Conservation (phyloP, 1,140 invertebrate species). For the Calosoma granatense region DNA sequence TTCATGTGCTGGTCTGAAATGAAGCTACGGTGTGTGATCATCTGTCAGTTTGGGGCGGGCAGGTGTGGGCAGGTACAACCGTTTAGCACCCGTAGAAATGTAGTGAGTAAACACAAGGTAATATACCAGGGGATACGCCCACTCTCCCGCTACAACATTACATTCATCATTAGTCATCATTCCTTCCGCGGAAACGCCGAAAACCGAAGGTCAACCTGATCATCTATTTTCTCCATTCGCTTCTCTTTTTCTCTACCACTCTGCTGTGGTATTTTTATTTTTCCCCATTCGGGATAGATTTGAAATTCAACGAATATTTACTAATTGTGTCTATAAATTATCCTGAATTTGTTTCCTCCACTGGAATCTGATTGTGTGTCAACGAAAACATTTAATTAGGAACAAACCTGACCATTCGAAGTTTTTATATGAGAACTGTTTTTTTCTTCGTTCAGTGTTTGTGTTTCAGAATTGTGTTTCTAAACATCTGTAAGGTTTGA, state of each 20-base stretch:
- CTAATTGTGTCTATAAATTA: not conserved
- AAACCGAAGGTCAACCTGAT: not conserved
- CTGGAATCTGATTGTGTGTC: not conserved
- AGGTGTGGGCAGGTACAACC: not conserved
- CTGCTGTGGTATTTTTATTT: too few relatives aligned
- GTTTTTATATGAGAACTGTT: too few relatives aligned
- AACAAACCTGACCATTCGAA: too few relatives aligned
- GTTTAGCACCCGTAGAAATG: not conserved
- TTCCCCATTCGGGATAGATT: too few relatives aligned
- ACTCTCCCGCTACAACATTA: not conserved
- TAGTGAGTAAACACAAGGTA: not conserved
- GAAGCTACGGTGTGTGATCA: not conserved
- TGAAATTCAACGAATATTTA: not conserved
- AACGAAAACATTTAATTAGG: not conserved
- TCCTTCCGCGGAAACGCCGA: not conserved
- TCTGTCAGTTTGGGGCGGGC: not conserved
- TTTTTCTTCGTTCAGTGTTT: too few relatives aligned
- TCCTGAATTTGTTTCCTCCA: not conserved
- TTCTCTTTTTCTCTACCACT: not conserved
- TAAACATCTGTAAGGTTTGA: too few relatives aligned
- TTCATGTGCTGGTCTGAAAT: too few relatives aligned
- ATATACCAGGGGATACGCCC: too few relatives aligned
- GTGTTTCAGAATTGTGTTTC: too few relatives aligned
- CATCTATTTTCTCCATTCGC: not conserved
- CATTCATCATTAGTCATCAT: not conserved